Base-by-base conservation (phyloP, 2,113 vertebrate species). In the Alectura lathami region DNA sequence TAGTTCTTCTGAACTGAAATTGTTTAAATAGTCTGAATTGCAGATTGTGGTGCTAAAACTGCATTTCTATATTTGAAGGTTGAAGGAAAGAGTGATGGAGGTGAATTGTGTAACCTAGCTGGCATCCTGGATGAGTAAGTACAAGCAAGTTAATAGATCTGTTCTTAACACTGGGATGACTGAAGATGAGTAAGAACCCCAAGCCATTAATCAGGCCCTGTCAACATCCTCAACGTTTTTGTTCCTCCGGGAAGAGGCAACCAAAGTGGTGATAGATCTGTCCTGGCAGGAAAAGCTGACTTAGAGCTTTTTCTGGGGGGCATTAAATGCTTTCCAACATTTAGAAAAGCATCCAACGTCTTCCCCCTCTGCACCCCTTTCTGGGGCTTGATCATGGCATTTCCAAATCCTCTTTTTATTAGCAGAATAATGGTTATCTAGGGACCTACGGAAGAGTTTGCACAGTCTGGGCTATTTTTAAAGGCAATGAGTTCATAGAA, bases 141-240 rank as follows among this genome's bases (percentile, higher is more conserved):
- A 42, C 1, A 24, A 78, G 83, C 66, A 51, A 67, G 42, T 88
- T 67, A 86, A 70, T 83, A 43, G 34, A 56, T 40, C 76, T 43
- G 42, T 81, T 95, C 78, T 78, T 90, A 83, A 64, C 38, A 27
- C 38, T 88, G 67, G 68, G 64, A 81, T 81, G 70, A 72, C 22
- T 70, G 50, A 75, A 47, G 67, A 64, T 56, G 79, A 92, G 26
- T 81, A 88, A 94, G 68, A 83, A 32, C 60, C 50, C 42, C 83
- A 92, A 43, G 50, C 56, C 68, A 56, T 95, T 78, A 94, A 83
- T 93, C 76, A 83, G 34, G 26, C 32, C 51, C 38, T 94, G 92
- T 95, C 95, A 94, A 21, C 38, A 32, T 87, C 80, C 59, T 17
- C 48, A 32, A 1, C 48, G 60, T 3, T 42, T 86, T 81, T 94